Evolutionary conservation across 2,888 invertebrate species (phyloP), one percentile per base, ranked within the genome.

Genomic region (Pecten maximus): DNA sequence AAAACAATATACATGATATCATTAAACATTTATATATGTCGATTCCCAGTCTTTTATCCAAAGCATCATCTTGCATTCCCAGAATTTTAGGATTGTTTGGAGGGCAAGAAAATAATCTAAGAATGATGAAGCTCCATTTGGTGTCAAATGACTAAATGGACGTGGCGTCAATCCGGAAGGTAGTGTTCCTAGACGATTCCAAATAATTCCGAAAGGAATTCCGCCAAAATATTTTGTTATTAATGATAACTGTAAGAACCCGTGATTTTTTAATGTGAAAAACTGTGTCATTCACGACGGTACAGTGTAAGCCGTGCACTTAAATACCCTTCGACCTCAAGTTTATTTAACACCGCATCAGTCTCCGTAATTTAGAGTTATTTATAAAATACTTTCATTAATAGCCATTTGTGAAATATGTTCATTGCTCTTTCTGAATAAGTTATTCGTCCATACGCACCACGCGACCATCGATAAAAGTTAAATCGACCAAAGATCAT

Each of bases 1-100:
- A 74, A 74, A 74, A 74, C 74, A 74, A 74, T 74, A 28, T 74
- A 35, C 28, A 60, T n/a, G 74, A 8, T 74, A 35, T 74, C 74
- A 74, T 74, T 74, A 35, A 10, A 28, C 35, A 35, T 74, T 74
- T 23, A 74, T 19, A 74, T 35, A 74, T 74, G 74, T 35, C 74
- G 3, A 74, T 74, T 74, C 74, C 28, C 28, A 74, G 35, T 35
- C 60, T 60, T 60, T 60, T 60, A 60, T 60, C 60, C 74, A 74
- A 74, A 74, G 1, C 74, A 35, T 74, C 28, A 74, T 74, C 74
- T 28, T 28, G 15, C 28, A 74, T 74, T 74, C 74, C 15, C 74
- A 35, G 74, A 74, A 74, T 74, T 74, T 8, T 0, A 12, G 35
- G 74, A 74, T 74, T 12, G 35, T 74, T 35, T 12, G 35, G 35